These are phyloP conservation scores for Papilio polytes DNA, from an alignment of 1,140 invertebrate species.

Conservation along the genomic window DNA sequence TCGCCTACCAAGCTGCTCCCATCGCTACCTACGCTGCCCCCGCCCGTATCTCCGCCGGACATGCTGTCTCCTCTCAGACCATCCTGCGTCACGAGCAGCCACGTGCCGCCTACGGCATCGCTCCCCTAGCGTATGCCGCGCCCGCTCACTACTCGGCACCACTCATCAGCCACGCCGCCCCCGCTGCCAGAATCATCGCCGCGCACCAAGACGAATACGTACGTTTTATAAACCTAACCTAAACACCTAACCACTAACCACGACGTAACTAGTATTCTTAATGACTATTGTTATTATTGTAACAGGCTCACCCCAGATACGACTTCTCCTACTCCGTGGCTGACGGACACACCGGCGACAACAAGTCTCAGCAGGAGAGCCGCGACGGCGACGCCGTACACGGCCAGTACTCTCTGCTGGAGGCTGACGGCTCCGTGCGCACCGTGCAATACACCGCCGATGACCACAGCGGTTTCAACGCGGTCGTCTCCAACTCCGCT, in stretches of 20 bases:
- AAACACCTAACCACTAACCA: no score
- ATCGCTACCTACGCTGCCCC: slow-evolving; percentile 52
- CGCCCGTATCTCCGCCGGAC: slow-evolving; percentile 40
- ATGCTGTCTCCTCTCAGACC: slow-evolving; percentile 57
- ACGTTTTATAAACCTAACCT: no score
- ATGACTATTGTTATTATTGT: no score
- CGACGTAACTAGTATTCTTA: no score
- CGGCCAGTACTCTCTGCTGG: slow-evolving; percentile 83
- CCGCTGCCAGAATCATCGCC: slow-evolving; percentile 41
- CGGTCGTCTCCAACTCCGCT: slow-evolving; percentile 83
- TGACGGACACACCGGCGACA: slow-evolving; percentile 82
- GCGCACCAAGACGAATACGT: slow-evolving; percentile 54
- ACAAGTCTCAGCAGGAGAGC: slow-evolving; percentile 83
- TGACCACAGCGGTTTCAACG: slow-evolving; percentile 83
- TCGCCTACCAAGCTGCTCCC: background rate
- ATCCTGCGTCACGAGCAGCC: slow-evolving; percentile 55
- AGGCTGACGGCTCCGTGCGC: slow-evolving; percentile 84
- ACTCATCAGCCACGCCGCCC: slow-evolving; percentile 41
- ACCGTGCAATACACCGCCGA: slow-evolving; percentile 84
- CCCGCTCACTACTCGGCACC: slow-evolving; percentile 49
- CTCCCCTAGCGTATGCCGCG: slow-evolving; percentile 54
- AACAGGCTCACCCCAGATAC: slow-evolving; percentile 70
- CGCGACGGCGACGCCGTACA: slow-evolving; percentile 83
- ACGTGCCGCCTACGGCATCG: slow-evolving; percentile 41
- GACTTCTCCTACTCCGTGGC: slow-evolving; percentile 78